Evolutionary conservation across 1,140 invertebrate genomes (phyloP).

Genomic region (Hesperophylax magnus): DNA sequence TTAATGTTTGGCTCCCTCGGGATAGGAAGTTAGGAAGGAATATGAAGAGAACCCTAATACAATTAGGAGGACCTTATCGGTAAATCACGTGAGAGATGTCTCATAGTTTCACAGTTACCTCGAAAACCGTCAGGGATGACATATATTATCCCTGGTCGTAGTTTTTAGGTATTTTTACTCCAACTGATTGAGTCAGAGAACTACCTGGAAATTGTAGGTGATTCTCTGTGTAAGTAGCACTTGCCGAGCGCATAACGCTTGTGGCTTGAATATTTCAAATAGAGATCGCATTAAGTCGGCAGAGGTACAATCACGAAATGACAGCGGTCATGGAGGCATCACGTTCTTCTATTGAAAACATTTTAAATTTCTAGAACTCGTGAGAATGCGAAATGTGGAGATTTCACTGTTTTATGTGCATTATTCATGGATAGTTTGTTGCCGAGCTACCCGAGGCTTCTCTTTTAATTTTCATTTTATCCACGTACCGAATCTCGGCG

Average conservation of each 20-base stretch:
- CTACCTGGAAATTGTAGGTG: no score
- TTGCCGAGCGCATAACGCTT: neutral
- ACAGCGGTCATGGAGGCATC: conserved; percentile 31
- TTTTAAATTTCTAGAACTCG: conserved; percentile 29
- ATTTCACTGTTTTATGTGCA: conserved; percentile 28
- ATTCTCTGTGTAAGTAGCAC: neutral
- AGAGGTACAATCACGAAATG: conserved; percentile 18
- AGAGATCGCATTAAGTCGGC: conserved; percentile 6
- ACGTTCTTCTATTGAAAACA: neutral
- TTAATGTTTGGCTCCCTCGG: neutral
- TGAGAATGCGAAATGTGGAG: conserved; percentile 33
- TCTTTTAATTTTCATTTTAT: neutral
- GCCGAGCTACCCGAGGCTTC: neutral
- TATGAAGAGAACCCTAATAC: conserved; percentile 28
- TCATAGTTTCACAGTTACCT: neutral
- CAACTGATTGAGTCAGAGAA: no score
- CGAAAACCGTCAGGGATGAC: neutral
- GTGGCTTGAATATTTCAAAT: conserved; percentile 21
- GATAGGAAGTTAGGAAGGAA: neutral
- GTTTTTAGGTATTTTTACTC: neutral
- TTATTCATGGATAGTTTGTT: conserved; percentile 24
- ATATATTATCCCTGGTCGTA: neutral
- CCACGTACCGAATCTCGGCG: neutral
- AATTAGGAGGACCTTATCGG: conserved; percentile 17
- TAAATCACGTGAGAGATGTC: conserved; percentile 10